Conservation (phyloP, 2,797 vertebrate species). For the Schizothorax lantsangensis region DNA sequence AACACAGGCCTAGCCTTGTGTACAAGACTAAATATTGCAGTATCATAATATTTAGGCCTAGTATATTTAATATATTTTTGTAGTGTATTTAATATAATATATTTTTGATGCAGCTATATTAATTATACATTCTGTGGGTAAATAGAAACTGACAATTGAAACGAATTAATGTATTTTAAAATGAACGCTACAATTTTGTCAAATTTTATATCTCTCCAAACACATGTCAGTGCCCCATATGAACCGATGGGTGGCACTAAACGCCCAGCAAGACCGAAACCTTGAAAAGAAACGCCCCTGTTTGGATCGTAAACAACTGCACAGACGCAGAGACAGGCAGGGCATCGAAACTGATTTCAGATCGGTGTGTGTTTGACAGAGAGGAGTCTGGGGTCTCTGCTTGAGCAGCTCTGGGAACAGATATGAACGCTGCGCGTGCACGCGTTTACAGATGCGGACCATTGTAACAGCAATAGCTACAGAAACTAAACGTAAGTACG, state of each 20-base stretch:
- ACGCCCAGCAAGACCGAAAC: slow-evolving; percentile 35
- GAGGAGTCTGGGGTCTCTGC: not conserved
- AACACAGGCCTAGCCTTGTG: not conserved
- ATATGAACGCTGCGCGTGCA: slow-evolving; percentile 62
- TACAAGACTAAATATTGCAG: not conserved
- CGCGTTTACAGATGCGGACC: slow-evolving; percentile 37
- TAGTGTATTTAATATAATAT: not conserved
- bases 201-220: not conserved
- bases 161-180: not conserved
- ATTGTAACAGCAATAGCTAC: slow-evolving; percentile 28
- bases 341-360: slow-evolving; percentile 40
- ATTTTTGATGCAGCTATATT: not conserved
- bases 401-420: slow-evolving; percentile 25
- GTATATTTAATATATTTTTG: too few species aligned
- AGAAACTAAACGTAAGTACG: slow-evolving; percentile 54
- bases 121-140: not conserved
- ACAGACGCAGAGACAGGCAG: slow-evolving; percentile 34
- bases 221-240: slow-evolving; percentile 8
- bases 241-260: slow-evolving; percentile 51
- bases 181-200: too few species aligned
- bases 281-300: slow-evolving; percentile 47
- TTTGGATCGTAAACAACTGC: slow-evolving; percentile 49
- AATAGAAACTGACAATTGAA: not conserved
- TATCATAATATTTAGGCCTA: not conserved
- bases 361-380: slow-evolving; percentile 4